Conservation (phyloP, 1,140 invertebrate species). For the Grapholita molesta region DNA sequence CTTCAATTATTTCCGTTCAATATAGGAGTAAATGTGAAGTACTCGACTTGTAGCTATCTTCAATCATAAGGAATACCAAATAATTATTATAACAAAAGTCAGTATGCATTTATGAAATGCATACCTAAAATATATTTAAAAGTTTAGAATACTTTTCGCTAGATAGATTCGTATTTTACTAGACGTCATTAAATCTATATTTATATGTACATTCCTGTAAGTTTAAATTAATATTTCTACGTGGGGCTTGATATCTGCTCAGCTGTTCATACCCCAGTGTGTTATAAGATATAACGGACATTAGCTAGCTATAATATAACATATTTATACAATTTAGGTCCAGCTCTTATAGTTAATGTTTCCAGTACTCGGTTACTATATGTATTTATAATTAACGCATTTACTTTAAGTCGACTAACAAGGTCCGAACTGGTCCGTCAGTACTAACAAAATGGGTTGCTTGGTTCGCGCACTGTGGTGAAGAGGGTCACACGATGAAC, state of each 20-base stretch:
- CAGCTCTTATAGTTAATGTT: constrained; percentile 1
- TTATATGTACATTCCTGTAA: constrained; percentile 51
- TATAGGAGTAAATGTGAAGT: constrained; percentile 3
- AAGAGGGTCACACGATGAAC: background rate
- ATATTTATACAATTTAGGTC: constrained; percentile 2
- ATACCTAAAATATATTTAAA: constrained; percentile 39
- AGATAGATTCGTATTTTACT: constrained; percentile 37
- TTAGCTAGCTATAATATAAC: background rate
- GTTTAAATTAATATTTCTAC: constrained; percentile 13
- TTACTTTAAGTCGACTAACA: constrained; percentile 20
- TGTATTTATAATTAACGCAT: constrained; percentile 21
- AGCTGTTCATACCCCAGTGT: constrained; percentile 36
- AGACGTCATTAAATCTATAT: constrained; percentile 24
- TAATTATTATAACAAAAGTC: constrained; percentile 39
- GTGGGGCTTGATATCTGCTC: constrained; percentile 32
- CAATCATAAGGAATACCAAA: constrained; percentile 10
- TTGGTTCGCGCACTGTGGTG: constrained; percentile 37
- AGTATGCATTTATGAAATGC: constrained; percentile 57
- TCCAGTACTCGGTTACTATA: constrained; percentile 14
- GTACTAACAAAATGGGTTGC: constrained; percentile 43
- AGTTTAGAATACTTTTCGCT: constrained; percentile 44
- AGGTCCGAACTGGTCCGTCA: constrained; percentile 9
- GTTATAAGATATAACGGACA: constrained; percentile 29
- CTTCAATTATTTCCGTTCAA: constrained; percentile 7
- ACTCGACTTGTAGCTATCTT: constrained; percentile 6